Evolutionary conservation across 2,113 vertebrate species (phyloP).

Genomic region (Brachyistius frenatus): DNA sequence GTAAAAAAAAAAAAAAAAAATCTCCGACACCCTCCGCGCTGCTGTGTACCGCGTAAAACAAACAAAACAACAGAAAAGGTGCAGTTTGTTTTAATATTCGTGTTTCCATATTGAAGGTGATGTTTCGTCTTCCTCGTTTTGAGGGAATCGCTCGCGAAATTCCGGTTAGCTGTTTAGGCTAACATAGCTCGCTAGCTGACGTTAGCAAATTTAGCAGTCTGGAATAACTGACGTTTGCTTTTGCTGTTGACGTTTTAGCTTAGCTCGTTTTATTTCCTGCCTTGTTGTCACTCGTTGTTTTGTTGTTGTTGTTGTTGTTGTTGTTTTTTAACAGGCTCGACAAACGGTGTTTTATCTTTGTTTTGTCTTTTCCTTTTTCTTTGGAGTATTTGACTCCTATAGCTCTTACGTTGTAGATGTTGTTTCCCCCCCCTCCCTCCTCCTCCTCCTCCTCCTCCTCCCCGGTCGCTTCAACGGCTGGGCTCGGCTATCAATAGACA

Average conservation of each 20-base stretch:
- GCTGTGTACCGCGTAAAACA: no score
- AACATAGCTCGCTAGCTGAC: slow-evolving; percentile 60
- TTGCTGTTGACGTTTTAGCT: slow-evolving; percentile 69
- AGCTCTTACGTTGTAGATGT: neutral
- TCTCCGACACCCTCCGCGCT: neutral
- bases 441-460: no score
- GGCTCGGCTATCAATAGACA: neutral
- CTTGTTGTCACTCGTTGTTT: slow-evolving; percentile 44
- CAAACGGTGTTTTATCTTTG: neutral
- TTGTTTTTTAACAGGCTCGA: neutral
- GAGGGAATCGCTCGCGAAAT: slow-evolving; percentile 8
- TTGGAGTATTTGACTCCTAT: neutral
- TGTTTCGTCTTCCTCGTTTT: slow-evolving; percentile 14
- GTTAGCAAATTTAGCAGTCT: slow-evolving; percentile 64
- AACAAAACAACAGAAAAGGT: no score
- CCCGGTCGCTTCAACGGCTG: neutral
- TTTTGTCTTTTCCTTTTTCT: no score
- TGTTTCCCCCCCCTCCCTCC: no score
- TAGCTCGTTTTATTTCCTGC: slow-evolving; percentile 69
- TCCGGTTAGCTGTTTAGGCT: slow-evolving; percentile 41
- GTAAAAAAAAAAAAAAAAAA: no score
- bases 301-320: no score
- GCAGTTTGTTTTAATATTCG: neutral
- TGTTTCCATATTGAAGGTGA: neutral
- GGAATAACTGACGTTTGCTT: slow-evolving; percentile 66